phyloP scores from a whole-genome alignment of 2,797 vertebrate genomes.

The Hephaestus fuliginosus region DNA sequence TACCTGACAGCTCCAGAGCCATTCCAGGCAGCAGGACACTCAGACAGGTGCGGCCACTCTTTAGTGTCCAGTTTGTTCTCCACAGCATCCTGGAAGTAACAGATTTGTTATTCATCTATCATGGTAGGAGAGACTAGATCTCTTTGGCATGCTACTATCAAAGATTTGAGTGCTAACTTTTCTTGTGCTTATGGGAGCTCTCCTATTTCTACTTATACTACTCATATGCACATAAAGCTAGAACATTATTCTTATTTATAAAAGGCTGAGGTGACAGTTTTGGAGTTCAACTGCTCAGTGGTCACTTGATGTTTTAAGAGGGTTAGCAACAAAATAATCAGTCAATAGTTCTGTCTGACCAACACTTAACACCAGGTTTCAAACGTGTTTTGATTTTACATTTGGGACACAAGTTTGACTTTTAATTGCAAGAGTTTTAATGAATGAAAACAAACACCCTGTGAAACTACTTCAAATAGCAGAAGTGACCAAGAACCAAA shows the following conservation, averaged over 20 bases:
- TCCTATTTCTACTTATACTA: background rate
- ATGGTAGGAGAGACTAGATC: background rate
- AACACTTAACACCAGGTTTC: background rate
- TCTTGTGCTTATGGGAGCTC: background rate
- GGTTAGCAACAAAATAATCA: background rate
- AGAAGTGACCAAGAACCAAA: background rate
- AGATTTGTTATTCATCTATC: background rate
- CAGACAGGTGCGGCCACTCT: slow-evolving; percentile 95
- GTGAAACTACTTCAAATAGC: background rate
- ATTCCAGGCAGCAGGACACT: slow-evolving; percentile 94
- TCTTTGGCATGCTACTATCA: background rate
- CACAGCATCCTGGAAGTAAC: slow-evolving; percentile 90
- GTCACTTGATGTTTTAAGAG: background rate
- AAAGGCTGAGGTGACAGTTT: background rate
- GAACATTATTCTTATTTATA: background rate
- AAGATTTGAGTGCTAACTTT: background rate
- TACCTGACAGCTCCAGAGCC: slow-evolving; percentile 97
- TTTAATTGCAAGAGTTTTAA: background rate
- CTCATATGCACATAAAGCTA: background rate
- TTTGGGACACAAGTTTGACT: background rate
- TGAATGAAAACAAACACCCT: background rate
- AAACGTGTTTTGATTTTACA: background rate
- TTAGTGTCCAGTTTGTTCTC: slow-evolving; percentile 94
- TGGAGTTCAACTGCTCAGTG: background rate
- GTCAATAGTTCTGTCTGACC: background rate